phyloP scores from a whole-genome alignment of 2,113 vertebrate genomes.

The Girardinichthys multiradiatus region DNA sequence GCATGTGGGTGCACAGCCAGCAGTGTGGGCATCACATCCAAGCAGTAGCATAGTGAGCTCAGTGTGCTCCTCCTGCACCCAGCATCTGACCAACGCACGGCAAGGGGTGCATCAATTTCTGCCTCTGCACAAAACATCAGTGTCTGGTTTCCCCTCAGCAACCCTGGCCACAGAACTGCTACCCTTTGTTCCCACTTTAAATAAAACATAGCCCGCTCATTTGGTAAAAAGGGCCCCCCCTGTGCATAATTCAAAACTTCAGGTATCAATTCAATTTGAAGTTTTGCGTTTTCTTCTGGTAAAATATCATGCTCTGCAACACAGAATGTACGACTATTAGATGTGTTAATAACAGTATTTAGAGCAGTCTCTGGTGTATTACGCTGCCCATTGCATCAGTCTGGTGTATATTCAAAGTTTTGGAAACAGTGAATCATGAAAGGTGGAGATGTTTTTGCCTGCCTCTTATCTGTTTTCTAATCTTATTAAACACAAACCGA shows the following conservation, averaged over 20 bases:
- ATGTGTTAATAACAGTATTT: conserved; percentile 40
- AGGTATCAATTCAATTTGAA: conserved; percentile 46
- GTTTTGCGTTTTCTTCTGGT: conserved; percentile 2
- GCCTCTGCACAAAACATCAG: conserved; percentile 72
- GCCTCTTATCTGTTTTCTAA: background rate
- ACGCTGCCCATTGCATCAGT: background rate
- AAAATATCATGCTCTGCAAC: conserved; percentile 5
- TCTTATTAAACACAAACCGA: background rate
- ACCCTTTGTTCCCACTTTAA: conserved; percentile 72
- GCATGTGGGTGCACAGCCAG: conserved; percentile 5
- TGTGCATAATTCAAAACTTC: conserved; percentile 74
- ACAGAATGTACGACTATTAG: conserved; percentile 9
- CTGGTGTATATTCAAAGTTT: background rate
- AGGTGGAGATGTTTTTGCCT: background rate
- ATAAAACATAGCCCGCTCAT: conserved; percentile 77
- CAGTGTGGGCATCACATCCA: conserved; percentile 7
- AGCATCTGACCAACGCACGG: conserved; percentile 52
- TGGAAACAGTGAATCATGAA: background rate
- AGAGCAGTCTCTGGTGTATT: background rate
- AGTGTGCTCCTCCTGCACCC: conserved; percentile 59
- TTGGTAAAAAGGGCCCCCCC: conserved; percentile 54
- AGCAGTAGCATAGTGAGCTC: conserved; percentile 48
- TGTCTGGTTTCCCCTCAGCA: conserved; percentile 75
- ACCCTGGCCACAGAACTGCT: conserved; percentile 34
- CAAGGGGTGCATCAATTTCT: conserved; percentile 73